A percentile compares a stretch with the other conserved stretches of the same genome.
Evolutionary conservation across 1,140 invertebrate genomes (phyloP).

Genomic region (Bombus consobrinus): DNA sequence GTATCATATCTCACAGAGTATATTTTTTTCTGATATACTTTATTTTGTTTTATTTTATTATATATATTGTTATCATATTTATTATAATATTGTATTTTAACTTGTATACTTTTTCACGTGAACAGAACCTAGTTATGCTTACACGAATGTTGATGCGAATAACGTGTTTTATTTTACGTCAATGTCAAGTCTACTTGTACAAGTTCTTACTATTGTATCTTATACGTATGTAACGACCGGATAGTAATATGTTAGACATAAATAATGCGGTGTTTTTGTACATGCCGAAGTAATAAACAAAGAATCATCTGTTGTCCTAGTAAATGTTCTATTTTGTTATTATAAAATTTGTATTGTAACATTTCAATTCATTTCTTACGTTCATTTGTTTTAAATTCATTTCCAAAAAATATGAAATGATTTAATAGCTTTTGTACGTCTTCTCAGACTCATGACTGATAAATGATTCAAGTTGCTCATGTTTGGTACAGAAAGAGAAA

Average conservation of each 20-base stretch:
- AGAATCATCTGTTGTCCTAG: background rate
- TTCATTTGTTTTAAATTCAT: too few relatives aligned
- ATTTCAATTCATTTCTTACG: background rate
- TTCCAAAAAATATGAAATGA: background rate
- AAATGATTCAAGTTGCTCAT: background rate
- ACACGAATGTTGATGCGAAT: background rate
- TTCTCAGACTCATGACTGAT: background rate
- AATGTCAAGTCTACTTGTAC: constrained; percentile 4
- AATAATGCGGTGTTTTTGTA: background rate
- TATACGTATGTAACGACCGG: too few relatives aligned
- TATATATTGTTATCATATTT: background rate
- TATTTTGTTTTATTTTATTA: too few relatives aligned
- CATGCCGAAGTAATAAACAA: background rate
- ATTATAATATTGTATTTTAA: background rate
- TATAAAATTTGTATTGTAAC: background rate
- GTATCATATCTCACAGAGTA: background rate
- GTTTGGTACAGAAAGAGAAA: background rate
- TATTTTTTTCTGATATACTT: background rate
- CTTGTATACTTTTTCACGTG: background rate
- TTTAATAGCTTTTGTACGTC: background rate
- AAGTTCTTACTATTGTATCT: constrained; percentile 21
- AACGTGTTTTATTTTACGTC: background rate
- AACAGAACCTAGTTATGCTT: background rate
- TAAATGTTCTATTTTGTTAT: background rate
- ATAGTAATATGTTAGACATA: background rate